phyloP scores from a whole-genome alignment of 1,140 invertebrate genomes.

The Chironomus striatipennis region DNA sequence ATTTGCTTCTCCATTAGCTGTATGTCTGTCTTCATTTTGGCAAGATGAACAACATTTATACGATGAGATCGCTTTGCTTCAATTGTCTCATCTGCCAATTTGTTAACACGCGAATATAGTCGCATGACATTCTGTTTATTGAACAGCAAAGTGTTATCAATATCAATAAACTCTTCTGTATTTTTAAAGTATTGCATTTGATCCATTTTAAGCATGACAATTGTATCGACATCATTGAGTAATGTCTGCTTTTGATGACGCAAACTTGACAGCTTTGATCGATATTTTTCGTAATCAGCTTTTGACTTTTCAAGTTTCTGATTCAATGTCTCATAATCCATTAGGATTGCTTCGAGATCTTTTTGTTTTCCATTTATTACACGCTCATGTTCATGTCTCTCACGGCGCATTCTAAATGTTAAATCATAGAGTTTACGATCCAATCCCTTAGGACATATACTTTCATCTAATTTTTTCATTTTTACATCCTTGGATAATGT shows the following conservation, averaged over 20 bases:
- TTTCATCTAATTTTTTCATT: constrained; percentile 58
- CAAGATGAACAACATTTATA: constrained; percentile 45
- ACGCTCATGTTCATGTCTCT: constrained; percentile 45
- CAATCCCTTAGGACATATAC: constrained; percentile 63
- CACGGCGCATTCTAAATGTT: constrained; percentile 50
- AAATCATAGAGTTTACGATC: constrained; percentile 56
- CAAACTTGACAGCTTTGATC: constrained; percentile 32
- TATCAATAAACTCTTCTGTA: constrained; percentile 42
- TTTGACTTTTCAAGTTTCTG: constrained; percentile 37
- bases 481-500: constrained; percentile 47
- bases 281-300: constrained; percentile 33
- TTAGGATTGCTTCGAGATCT: constrained; percentile 39
- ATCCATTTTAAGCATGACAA: constrained; percentile 53
- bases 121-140: constrained; percentile 46
- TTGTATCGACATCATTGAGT: constrained; percentile 57
- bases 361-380: constrained; percentile 40
- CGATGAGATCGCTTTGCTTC: constrained; percentile 49
- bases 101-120: constrained; percentile 52
- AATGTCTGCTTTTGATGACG: constrained; percentile 53
- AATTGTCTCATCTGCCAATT: constrained; percentile 53
- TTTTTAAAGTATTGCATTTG: constrained; percentile 53
- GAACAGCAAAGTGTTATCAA: constrained; percentile 55
- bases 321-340: constrained; percentile 37
- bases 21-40: constrained; percentile 47
- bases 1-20: constrained; percentile 47